Percentiles rank a stretch among this genome's conserved stretches.
Conservation (phyloP, 1,140 invertebrate species). For the Heliothis subflexa region DNA sequence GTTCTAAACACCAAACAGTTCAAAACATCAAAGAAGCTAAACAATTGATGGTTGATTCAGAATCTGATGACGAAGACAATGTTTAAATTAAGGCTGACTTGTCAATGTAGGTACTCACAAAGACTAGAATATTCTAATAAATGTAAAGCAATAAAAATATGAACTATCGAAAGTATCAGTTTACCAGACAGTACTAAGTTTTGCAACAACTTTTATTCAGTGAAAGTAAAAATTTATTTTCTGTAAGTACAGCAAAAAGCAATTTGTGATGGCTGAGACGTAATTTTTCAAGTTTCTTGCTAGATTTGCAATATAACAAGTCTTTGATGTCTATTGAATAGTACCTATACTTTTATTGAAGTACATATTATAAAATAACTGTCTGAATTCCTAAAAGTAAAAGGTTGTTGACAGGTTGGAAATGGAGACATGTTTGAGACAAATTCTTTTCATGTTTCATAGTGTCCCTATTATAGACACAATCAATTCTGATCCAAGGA, state of each 20-base stretch:
- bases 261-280: constrained; percentile 26
- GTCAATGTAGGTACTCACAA: no score
- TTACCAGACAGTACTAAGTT: constrained; percentile 20
- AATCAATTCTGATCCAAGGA: no score
- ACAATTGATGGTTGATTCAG: no score
- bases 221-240: constrained; percentile 29
- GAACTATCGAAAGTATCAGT: constrained; percentile 15
- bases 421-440: no score
- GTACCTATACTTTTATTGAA: constrained; percentile 3
- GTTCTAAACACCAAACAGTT: no score
- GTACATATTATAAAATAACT: constrained; percentile 4
- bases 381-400: neutral
- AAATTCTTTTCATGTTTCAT: no score
- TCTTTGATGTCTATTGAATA: constrained; percentile 4
- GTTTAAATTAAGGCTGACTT: no score
- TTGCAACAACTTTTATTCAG: constrained; percentile 9
- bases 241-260: constrained; percentile 28
- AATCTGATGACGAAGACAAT: no score
- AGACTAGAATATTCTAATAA: neutral
- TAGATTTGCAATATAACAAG: constrained; percentile 12
- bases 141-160: constrained; percentile 7
- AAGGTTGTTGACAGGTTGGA: neutral
- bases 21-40: no score
- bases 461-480: no score
- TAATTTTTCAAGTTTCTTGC: constrained; percentile 34